phyloP scores from a whole-genome alignment of 2,113 vertebrate species.

The Notechis scutatus region DNA sequence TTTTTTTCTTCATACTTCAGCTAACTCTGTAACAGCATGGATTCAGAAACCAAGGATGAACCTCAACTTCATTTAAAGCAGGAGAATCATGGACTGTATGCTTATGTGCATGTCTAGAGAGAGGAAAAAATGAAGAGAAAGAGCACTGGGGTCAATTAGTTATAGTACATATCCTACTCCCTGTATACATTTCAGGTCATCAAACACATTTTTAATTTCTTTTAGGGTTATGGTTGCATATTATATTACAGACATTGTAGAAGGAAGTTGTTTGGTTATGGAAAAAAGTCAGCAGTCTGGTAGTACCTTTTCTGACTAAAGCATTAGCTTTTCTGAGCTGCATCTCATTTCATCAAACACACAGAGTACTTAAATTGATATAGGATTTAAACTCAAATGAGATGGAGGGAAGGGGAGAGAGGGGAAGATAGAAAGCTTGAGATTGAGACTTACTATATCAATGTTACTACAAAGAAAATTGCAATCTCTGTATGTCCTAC shows the following conservation, averaged over 20 bases:
- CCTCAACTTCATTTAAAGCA: constrained; percentile 68
- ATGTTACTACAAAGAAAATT: neutral
- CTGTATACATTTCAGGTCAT: constrained; percentile 24
- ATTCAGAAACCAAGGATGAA: constrained; percentile 65
- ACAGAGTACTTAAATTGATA: neutral
- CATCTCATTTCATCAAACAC: neutral
- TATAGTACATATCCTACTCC: constrained; percentile 49
- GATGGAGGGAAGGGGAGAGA: neutral
- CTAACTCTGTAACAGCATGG: constrained; percentile 64
- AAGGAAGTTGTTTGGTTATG: neutral
- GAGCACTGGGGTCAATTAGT: constrained; percentile 21
- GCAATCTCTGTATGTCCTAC: neutral
- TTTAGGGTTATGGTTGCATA: neutral
- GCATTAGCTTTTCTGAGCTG: neutral
- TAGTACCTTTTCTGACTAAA: neutral
- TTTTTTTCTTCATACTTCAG: constrained; percentile 63
- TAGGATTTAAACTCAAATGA: neutral
- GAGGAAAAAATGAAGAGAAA: neutral
- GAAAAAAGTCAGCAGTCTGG: neutral
- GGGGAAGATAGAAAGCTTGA: neutral
- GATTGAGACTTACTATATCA: neutral
- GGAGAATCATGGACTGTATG: constrained; percentile 55
- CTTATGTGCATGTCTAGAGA: constrained; percentile 32
- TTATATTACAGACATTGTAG: neutral
- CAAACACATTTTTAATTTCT: neutral